These are phyloP conservation scores for Sceloporus tristichus DNA, from an alignment of 2,113 vertebrate species.

Conservation along the genomic window DNA sequence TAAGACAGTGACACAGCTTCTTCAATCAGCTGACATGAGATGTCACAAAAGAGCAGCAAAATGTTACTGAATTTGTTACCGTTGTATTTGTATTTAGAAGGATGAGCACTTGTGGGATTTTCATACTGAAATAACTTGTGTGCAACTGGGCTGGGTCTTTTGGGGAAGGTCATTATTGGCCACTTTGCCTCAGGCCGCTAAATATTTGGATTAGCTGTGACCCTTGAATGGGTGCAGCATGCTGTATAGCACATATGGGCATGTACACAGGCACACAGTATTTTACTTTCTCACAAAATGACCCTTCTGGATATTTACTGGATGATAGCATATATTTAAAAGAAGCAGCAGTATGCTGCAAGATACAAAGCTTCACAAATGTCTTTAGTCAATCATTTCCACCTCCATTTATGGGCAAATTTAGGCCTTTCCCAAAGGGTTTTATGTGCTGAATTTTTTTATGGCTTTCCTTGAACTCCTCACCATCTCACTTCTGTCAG, in stretches of 20 bases:
- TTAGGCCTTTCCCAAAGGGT: constrained; percentile 1
- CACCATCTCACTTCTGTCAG: constrained; percentile 41
- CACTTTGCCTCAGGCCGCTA: not conserved
- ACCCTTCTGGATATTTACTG: not conserved
- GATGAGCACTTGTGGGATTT: not conserved
- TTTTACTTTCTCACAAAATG: not conserved
- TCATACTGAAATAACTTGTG: not conserved
- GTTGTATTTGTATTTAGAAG: not conserved
- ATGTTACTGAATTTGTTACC: not conserved
- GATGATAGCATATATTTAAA: not conserved
- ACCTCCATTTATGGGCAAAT: constrained; percentile 31
- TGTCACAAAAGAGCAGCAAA: not conserved
- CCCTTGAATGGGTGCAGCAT: not conserved
- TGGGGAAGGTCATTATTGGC: not conserved
- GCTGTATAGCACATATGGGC: not conserved
- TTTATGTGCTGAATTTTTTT: constrained; percentile 35
- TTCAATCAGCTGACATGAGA: not conserved
- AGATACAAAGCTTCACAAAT: constrained; percentile 29
- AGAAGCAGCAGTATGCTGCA: not conserved
- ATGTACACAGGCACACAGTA: not conserved
- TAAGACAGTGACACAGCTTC: not conserved
- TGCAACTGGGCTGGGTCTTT: not conserved
- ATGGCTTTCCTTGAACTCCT: not conserved
- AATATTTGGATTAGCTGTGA: not conserved
- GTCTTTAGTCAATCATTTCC: not conserved